A percentile compares a stretch with the other conserved stretches of the same genome.
phyloP scores from a whole-genome alignment of 1,140 invertebrate species.

The Leptinotarsa lineolata region DNA sequence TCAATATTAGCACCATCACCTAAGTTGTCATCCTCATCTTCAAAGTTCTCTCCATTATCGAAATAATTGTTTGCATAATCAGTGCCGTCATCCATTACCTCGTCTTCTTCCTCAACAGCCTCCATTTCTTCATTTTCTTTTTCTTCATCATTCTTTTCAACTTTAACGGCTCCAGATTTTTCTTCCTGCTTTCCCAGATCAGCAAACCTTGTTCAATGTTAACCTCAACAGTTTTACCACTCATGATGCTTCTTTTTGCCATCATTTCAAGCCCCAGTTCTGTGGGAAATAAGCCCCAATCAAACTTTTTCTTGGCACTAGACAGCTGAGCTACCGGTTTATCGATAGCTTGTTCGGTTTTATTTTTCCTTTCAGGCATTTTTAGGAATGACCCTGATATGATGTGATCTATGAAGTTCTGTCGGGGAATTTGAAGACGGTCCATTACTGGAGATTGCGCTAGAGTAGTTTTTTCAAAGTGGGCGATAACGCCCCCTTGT shows the following conservation, averaged over 20 bases:
- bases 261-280: constrained; percentile 62
- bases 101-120: constrained; percentile 63
- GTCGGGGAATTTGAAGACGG: constrained; percentile 65
- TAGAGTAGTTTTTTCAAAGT: no score
- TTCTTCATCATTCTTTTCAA: constrained; percentile 55
- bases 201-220: constrained; percentile 55
- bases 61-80: constrained; percentile 83
- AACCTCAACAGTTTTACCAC: constrained; percentile 37
- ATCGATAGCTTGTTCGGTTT: constrained; percentile 70
- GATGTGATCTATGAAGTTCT: constrained; percentile 64
- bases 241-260: constrained; percentile 37
- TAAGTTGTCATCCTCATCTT: constrained; percentile 83
- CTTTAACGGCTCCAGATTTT: constrained; percentile 58
- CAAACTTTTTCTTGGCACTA: constrained; percentile 57
- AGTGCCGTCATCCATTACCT: constrained; percentile 76
- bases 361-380: constrained; percentile 52
- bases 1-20: no score
- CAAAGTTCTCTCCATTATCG: constrained; percentile 84
- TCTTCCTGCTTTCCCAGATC: constrained; percentile 66
- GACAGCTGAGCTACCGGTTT: constrained; percentile 61
- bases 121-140: constrained; percentile 60
- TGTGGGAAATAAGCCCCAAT: constrained; percentile 63
- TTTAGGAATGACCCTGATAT: constrained; percentile 61
- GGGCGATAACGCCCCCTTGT: no score
- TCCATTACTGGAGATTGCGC: constrained; percentile 56